These are phyloP conservation scores for Dinocampus coccinellae DNA, from an alignment of 2,888 invertebrate species.

Conservation along the genomic window DNA sequence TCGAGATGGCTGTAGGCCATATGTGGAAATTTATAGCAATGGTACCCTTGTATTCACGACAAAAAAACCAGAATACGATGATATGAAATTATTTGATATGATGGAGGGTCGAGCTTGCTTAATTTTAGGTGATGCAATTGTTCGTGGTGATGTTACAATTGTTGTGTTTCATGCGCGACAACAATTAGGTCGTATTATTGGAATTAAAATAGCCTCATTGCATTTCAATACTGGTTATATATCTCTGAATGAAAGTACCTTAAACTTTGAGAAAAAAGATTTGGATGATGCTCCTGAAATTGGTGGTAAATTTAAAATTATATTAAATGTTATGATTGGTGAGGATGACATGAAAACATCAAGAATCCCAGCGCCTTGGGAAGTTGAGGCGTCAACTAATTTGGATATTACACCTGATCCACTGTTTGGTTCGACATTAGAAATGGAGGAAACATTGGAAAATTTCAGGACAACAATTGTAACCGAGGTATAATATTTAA, in stretches of 20 bases:
- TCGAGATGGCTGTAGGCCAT: slow-evolving; percentile 94
- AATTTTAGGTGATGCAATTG: slow-evolving; percentile 72
- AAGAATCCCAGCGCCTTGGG: slow-evolving; percentile 81
- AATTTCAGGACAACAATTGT: slow-evolving; percentile 72
- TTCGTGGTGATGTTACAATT: slow-evolving; percentile 88
- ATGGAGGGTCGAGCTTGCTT: slow-evolving; percentile 78
- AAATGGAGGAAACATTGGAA: slow-evolving; percentile 86
- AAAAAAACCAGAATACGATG: slow-evolving; percentile 86
- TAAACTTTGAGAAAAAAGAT: slow-evolving; percentile 82
- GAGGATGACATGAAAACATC: slow-evolving; percentile 78
- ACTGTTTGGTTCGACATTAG: slow-evolving; percentile 82
- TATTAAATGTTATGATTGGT: slow-evolving; percentile 79
- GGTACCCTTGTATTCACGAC: slow-evolving; percentile 87
- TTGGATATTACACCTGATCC: slow-evolving; percentile 72
- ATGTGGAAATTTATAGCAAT: slow-evolving; percentile 91
- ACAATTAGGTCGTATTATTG: slow-evolving; percentile 83
- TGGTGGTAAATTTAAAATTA: slow-evolving; percentile 76
- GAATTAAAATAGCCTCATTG: slow-evolving; percentile 88
- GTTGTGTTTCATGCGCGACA: slow-evolving; percentile 88
- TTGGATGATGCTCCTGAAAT: slow-evolving; percentile 85
- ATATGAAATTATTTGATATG: slow-evolving; percentile 81
- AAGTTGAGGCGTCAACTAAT: slow-evolving; percentile 75
- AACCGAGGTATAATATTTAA: background rate
- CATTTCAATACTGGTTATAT: slow-evolving; percentile 93
- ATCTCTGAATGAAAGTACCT: slow-evolving; percentile 78